Conservation (phyloP, 2,888 invertebrate species). For the Cheilosia urbana region DNA sequence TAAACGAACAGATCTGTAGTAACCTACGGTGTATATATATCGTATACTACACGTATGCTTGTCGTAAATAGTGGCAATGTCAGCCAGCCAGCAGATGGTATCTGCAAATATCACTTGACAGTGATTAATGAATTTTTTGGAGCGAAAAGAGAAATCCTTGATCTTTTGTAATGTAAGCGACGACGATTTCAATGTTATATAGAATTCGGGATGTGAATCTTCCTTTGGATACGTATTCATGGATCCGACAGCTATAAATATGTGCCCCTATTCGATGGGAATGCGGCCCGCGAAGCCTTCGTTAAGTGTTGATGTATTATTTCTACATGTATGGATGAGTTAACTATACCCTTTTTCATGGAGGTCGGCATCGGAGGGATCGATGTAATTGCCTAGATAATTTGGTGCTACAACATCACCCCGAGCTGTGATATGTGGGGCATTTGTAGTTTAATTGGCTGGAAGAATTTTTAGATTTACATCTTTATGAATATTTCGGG, state of each 20-base stretch:
- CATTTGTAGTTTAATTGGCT: constrained; percentile 56
- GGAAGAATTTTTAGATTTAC: constrained; percentile 65
- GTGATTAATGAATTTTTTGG: constrained; percentile 76
- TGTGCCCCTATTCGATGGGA: neutral
- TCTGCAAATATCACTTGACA: constrained; percentile 76
- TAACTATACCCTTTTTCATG: constrained; percentile 51
- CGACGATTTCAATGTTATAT: constrained; percentile 23
- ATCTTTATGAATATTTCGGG: constrained; percentile 14
- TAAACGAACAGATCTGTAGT: constrained; percentile 40
- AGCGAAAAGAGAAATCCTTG: constrained; percentile 73
- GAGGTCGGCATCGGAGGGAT: constrained; percentile 60
- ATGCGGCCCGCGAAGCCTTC: constrained; percentile 40
- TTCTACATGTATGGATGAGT: constrained; percentile 35
- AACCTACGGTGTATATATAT: neutral
- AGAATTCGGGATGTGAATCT: constrained; percentile 53
- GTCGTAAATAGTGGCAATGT: constrained; percentile 61
- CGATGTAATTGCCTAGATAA: constrained; percentile 75
- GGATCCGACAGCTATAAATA: constrained; percentile 51
- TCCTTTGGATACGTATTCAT: constrained; percentile 51
- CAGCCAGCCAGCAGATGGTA: constrained; percentile 70
- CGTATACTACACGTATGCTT: neutral
- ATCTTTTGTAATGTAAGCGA: constrained; percentile 73
- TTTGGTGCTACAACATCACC: constrained; percentile 65
- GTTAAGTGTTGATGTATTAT: constrained; percentile 73
- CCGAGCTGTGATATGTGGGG: constrained; percentile 8